Percentiles rank a stretch among this genome's conserved stretches.
These are phyloP conservation scores for Poecilus cupreus DNA, from an alignment of 2,888 invertebrate species.

Conservation along the genomic window DNA sequence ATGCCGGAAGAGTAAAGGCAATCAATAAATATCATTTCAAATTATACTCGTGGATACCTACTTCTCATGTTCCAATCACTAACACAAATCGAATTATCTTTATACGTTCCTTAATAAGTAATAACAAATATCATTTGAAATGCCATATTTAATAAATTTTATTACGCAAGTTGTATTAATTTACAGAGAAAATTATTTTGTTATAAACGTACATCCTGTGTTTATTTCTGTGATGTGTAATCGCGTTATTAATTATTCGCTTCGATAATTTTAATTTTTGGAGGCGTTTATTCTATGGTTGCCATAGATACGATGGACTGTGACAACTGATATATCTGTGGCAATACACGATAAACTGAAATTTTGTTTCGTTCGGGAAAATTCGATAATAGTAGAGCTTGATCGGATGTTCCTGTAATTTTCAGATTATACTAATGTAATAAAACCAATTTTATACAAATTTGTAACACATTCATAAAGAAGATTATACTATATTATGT, in stretches of 20 bases:
- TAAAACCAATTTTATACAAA: too few relatives aligned
- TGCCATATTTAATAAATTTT: not conserved
- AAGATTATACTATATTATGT: too few relatives aligned
- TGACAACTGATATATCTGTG: not conserved
- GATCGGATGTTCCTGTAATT: too few relatives aligned
- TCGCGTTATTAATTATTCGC: slow-evolving; percentile 11
- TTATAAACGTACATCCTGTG: not conserved
- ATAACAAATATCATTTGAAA: not conserved
- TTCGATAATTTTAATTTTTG: not conserved
- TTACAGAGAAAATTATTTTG: not conserved
- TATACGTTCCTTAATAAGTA: not conserved
- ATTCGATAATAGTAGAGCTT: too few relatives aligned
- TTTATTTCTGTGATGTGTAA: not conserved
- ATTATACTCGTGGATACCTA: not conserved
- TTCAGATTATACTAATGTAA: too few relatives aligned
- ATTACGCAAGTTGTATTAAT: not conserved
- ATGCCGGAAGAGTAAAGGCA: not conserved
- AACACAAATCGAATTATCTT: not conserved
- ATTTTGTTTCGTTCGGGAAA: too few relatives aligned
- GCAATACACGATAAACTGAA: too few relatives aligned
- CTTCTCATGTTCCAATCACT: not conserved
- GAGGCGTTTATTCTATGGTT: not conserved
- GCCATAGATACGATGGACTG: not conserved
- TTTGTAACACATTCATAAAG: too few relatives aligned
- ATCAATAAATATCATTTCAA: not conserved